Base-by-base conservation (phyloP, 2,113 vertebrate species). In the Microcebus ravelobensis region DNA sequence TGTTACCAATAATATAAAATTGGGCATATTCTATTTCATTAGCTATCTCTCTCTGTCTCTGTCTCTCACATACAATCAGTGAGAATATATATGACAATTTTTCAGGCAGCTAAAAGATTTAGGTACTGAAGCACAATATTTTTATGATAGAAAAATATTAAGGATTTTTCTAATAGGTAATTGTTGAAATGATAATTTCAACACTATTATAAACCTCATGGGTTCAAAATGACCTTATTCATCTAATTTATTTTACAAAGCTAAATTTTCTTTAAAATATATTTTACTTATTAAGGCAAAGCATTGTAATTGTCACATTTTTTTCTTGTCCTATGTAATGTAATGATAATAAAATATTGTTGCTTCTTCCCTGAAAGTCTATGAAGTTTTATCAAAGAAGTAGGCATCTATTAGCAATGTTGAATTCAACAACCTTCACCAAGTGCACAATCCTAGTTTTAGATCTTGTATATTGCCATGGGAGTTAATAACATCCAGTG, bases 21-120 rank as follows among this genome's bases (percentile, higher is more conserved):
- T 71, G 63, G 95, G 87, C 97, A 88, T 61, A 92, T 85, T 96
- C 11, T 81, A 92, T 81, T 91, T 94, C 84, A 96, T 97, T 96
- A 97, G 71, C 6, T n/a, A 83, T 68, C 12, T 36, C 31, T 23
- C 25, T 70, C 10, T 31, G 48, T 48, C 34, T 50, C 61, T 48
- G 34, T n/a, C 12, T 63, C 23, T 70, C 57, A 67, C 10, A 27
- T 4, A 85, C 1, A 45, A n/a, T 11, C 48, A 73, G 31, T 82
- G 45, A 83, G 68, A 63, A 74, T 68, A 81, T 48, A 70, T 68
- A 63, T 57, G 20, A 36, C 82, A 31, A 77, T 77, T 70, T 86
- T 86, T 90, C 9, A 74, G 36, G 55, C 57, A 81, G 21, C 13
- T 90, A 74, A 92, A 45, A 52, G 74, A 74, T 4, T 67, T 11